Base-by-base conservation (phyloP, 2,113 vertebrate species). In the Egretta garzetta region DNA sequence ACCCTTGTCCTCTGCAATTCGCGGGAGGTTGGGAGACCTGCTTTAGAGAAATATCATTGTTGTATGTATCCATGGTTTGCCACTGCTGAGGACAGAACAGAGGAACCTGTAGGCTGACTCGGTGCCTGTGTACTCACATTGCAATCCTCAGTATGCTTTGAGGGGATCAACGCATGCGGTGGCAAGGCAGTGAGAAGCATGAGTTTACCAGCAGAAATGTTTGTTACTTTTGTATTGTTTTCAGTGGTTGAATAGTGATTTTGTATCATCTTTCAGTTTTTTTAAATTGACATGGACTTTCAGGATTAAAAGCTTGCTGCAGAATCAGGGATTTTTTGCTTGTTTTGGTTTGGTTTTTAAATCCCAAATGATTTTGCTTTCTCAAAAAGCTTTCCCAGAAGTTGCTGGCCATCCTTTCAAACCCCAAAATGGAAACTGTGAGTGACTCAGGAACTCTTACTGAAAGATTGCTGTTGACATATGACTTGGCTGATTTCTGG, bases 141-240 rank as follows among this genome's bases (percentile, higher is more conserved):
- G 6, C 32, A 20, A 3, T 20, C 27, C 28, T 50, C 1, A 0
- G 8, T 41, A 2, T 56, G 15, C 45, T 52, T n/a, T 64, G 39
- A 26, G 6, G 24, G 37, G 24, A 22, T n/a, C 16, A 17, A 23
- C 17, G 5, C 1, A 2, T 17, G 12, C 1, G 2, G 15, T 45
- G 52, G 72, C 12, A 73, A 35, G n/a, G 59, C 30, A 23, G 9
- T 20, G n/a, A 35, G 53, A 60, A 53, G 12, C 26, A 23, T 27
- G 64, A 72, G 10, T 8, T 88, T 50, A n/a, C 20, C 18, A 47
- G 26, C 37, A 41, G 37, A 47, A 32, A 19, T 9, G 12, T 66
- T 64, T 64, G 16, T 30, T 71, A n/a, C 17, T 41, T 53, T 39
- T 39, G 20, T 14, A 8, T 84, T 2, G 4, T 66, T 53, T 72